A percentile compares a stretch with the other conserved stretches of the same genome.
phyloP scores from a whole-genome alignment of 2,113 vertebrate genomes.

The Ginglymostoma cirratum region DNA sequence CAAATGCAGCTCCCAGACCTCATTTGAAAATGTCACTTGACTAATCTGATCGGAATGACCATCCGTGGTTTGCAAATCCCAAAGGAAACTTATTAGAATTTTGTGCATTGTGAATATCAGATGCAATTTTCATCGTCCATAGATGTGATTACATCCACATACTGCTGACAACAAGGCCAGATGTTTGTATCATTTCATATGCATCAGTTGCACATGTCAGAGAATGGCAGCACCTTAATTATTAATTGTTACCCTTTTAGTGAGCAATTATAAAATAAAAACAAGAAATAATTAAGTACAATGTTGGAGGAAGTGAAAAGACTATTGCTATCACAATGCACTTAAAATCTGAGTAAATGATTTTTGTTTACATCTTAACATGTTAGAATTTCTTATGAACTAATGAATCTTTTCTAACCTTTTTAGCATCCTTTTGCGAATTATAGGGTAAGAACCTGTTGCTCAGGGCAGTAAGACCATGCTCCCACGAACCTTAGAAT shows the following conservation, averaged over 20 bases:
- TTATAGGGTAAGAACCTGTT: not conserved
- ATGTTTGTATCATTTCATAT: not conserved
- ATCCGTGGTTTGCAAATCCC: not conserved
- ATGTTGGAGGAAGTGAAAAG: not conserved
- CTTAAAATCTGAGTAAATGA: not conserved
- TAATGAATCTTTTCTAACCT: not conserved
- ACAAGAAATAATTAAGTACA: not conserved
- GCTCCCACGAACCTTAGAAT: not conserved
- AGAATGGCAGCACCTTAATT: not conserved
- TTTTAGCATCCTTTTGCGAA: not conserved
- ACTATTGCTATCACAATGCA: not conserved
- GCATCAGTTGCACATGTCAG: not conserved
- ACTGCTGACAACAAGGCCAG: not conserved
- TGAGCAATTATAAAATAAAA: not conserved
- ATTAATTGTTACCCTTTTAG: not conserved
- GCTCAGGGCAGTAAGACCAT: not conserved
- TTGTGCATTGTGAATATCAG: not conserved
- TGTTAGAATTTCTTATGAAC: not conserved
- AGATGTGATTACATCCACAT: not conserved
- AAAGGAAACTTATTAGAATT: not conserved
- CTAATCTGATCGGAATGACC: not conserved
- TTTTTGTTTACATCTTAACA: not conserved
- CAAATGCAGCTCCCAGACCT: not conserved
- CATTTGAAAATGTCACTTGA: conserved; percentile 4
- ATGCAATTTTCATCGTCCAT: not conserved